Evolutionary conservation across 2,888 invertebrate genomes (phyloP).

Genomic region (Spatulosminthurus flaviceps): DNA sequence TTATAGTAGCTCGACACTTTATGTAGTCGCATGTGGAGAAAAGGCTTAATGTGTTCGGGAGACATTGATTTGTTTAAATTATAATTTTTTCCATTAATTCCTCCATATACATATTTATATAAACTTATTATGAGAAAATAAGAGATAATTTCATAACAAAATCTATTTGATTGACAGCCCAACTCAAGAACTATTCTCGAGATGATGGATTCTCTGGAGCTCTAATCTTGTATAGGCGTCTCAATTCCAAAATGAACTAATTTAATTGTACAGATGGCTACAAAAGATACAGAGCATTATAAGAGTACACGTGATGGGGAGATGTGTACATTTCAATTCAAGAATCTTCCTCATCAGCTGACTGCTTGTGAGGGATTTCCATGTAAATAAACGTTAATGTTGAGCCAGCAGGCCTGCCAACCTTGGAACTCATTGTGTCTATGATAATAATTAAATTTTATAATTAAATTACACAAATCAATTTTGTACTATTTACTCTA

Average conservation of each 20-base stretch:
- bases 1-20: no score
- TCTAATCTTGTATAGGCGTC: neutral
- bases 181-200: no score
- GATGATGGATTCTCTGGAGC: neutral
- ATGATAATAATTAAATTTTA: neutral
- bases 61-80: constrained; percentile 10
- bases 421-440: neutral
- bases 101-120: no score
- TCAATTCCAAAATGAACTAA: neutral
- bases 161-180: neutral
- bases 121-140: neutral
- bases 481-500: neutral
- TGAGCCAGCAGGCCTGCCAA: no score
- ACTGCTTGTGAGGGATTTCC: neutral
- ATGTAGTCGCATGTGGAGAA: no score
- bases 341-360: no score
- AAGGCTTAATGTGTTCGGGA: neutral
- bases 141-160: neutral
- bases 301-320: no score
- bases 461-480: neutral
- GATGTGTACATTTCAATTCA: no score
- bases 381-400: neutral
- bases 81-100: neutral
- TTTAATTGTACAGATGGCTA: neutral
- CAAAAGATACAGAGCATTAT: no score